Conservation (phyloP, 2,888 invertebrate genomes). For the Harmothoe impar region DNA sequence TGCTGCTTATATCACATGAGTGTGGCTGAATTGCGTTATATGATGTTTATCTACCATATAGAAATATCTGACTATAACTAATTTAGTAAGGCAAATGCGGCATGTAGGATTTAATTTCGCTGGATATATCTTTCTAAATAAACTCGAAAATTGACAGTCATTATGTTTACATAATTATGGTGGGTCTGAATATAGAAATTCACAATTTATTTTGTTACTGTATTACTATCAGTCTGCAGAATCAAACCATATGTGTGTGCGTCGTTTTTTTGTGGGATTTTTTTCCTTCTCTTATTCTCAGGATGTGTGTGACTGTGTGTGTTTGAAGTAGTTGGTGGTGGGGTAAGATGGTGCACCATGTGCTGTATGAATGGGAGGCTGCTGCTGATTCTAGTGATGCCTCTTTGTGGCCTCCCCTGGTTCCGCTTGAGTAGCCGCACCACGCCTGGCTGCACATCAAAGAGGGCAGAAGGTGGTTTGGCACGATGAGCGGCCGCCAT, state of each 20-base stretch:
- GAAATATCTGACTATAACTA: background rate
- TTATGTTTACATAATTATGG: no score
- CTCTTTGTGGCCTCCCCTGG: background rate
- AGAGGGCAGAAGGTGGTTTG: background rate
- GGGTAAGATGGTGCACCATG: background rate
- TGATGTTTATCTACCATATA: background rate
- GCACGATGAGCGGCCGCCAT: background rate
- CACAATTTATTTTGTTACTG: no score
- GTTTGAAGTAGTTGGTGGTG: background rate
- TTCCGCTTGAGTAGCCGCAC: slow-evolving; percentile 1
- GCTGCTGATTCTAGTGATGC: background rate
- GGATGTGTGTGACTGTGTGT: no score
- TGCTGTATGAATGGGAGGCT: background rate
- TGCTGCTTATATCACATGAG: no score
- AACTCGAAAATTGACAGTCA: no score
- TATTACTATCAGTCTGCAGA: no score
- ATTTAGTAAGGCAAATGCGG: background rate
- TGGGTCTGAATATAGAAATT: no score
- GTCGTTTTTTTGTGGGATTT: no score
- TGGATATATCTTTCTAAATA: no score
- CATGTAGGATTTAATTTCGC: no score
- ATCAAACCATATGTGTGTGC: no score
- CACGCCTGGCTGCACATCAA: slow-evolving; percentile 29
- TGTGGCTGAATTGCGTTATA: background rate
- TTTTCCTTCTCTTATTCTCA: no score